Percentiles rank a stretch among this genome's conserved stretches.
phyloP scores from a whole-genome alignment of 2,113 vertebrate genomes.

The Limnothrissa miodon region DNA sequence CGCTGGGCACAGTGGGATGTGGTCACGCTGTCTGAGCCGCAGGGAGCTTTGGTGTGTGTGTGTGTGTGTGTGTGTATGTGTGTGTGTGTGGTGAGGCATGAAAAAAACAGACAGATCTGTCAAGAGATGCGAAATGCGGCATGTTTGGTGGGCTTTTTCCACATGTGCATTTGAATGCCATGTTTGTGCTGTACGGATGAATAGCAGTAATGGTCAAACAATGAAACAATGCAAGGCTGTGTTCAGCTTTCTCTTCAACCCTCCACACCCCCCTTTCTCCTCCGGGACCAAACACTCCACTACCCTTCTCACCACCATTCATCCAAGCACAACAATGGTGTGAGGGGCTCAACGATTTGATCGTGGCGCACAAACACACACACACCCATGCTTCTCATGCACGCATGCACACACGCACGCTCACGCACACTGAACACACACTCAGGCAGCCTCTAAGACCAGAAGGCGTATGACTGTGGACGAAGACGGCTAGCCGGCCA shows the following conservation, averaged over 20 bases:
- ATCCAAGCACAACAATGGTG: conserved; percentile 9
- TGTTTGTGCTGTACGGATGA: neutral
- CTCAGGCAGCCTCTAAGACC: neutral
- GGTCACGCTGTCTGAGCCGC: neutral
- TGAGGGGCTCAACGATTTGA: conserved; percentile 2
- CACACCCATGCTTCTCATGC: neutral
- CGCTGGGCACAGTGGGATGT: conserved; percentile 5
- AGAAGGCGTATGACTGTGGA: neutral
- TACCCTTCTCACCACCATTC: neutral
- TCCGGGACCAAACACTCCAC: neutral
- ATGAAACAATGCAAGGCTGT: conserved; percentile 3
- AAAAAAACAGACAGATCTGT: neutral
- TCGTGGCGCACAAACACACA: neutral
- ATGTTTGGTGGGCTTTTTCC: neutral
- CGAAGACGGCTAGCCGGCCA: neutral
- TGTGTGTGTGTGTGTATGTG: too few species aligned
- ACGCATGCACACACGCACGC: neutral
- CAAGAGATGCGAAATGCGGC: neutral
- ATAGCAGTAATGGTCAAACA: neutral
- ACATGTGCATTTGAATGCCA: neutral
- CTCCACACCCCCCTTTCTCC: neutral
- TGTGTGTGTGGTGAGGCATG: too few species aligned
- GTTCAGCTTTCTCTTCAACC: neutral
- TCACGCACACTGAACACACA: neutral
- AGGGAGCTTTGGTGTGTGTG: neutral